Evolutionary conservation across 2,888 invertebrate species (phyloP), one percentile per base, ranked within the genome.

Genomic region (Colletes collaris): DNA sequence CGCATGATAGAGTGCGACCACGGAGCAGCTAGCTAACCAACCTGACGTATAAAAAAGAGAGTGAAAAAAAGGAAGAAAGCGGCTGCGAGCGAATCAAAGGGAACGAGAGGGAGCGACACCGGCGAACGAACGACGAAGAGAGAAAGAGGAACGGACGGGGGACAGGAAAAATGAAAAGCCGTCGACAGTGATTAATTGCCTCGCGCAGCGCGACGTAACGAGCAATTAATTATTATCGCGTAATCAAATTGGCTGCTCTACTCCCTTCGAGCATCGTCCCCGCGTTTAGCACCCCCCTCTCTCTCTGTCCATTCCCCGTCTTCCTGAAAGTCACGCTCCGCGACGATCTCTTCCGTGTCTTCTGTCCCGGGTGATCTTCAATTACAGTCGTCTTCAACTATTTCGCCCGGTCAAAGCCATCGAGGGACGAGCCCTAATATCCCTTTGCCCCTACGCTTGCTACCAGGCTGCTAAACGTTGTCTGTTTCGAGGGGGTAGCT

Each of bases 191-290:
- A 89, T 89, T 89, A 89, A 89, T 89, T 81, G 84, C 81, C 66
- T 79, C 73, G 69, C 75, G 77, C 71, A 80, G 81, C 64, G 79
- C 82, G 74, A 78, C 83, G 85, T 88, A 88, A 89, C 87, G 87
- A 90, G 88, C 89, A 86, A 90, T 90, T 90, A 89, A 89, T 89
- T 89, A 90, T 87, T 89, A 90, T 90, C 89, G 85, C 81, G 75
- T 89, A 89, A 89, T 89, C 87, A 86, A 87, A 89, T 86, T 79
- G 87, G 73, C 83, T 82, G 75, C 80, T 83, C 60, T 44, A 55
- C 66, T 58, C 76, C 40, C 72, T 64, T 65, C 68, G 53, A 68
- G 13, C 40, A 40, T 64, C 60, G 62, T 72, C 40, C 53, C 63
- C 62, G n/a, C 27, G 3, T 62, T 64, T 55, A 46, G 68, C 70